A percentile compares a stretch with the other conserved stretches of the same genome.
phyloP scores from a whole-genome alignment of 2,113 vertebrate genomes.

The Pachypanchax playfairii region DNA sequence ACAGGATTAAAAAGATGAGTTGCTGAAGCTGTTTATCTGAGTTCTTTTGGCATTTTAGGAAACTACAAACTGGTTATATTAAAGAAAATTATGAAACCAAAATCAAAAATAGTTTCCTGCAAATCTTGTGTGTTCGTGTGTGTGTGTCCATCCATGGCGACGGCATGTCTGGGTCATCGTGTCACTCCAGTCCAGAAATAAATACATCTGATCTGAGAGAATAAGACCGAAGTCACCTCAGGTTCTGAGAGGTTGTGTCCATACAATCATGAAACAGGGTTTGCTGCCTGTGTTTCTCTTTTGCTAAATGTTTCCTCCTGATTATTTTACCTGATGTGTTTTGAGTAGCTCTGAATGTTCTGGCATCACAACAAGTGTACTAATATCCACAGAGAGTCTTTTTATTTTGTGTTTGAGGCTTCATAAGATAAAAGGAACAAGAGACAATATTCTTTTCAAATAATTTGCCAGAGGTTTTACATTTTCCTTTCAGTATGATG shows the following conservation, averaged over 20 bases:
- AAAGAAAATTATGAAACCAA: too few relatives aligned
- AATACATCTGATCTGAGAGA: not conserved
- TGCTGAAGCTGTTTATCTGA: too few relatives aligned
- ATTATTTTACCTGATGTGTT: not conserved
- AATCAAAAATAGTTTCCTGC: too few relatives aligned
- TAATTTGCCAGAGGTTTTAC: not conserved
- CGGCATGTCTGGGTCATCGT: not conserved
- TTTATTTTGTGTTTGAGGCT: not conserved
- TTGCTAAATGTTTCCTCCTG: not conserved
- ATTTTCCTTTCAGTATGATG: conserved; percentile 26
- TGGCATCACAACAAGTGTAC: not conserved
- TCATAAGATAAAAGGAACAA: not conserved
- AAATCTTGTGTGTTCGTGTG: not conserved
- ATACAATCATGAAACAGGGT: not conserved
- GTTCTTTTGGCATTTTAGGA: too few relatives aligned
- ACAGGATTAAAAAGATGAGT: too few relatives aligned
- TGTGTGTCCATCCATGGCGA: not conserved
- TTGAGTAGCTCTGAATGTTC: not conserved
- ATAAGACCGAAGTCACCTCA: not conserved
- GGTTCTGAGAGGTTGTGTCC: not conserved
- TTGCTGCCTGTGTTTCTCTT: not conserved
- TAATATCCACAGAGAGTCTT: not conserved
- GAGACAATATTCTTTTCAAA: not conserved
- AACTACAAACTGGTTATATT: not conserved
- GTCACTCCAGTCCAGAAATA: not conserved